These are phyloP conservation scores for Drosophila greeni DNA, from an alignment of 2,888 invertebrate genomes.

Conservation along the genomic window DNA sequence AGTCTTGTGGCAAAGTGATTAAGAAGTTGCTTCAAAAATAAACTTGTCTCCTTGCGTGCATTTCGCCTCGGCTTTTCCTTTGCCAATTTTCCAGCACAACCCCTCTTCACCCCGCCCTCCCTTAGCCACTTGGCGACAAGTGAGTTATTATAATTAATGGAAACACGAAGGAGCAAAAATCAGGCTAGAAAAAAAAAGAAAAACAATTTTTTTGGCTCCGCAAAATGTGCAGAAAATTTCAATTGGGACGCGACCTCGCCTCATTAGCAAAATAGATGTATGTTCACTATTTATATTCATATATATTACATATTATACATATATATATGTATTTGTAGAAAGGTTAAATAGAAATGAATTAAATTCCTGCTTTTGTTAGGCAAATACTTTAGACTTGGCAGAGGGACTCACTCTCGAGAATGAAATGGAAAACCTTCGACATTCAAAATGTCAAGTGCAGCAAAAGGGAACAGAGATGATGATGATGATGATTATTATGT, in stretches of 20 bases:
- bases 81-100: not conserved
- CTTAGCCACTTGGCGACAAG: slow-evolving; percentile 14
- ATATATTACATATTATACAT: not conserved
- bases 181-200: not conserved
- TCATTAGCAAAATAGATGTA: slow-evolving; percentile 25
- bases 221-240: slow-evolving; percentile 23
- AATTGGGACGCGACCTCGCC: slow-evolving; percentile 28
- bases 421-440: slow-evolving; percentile 24
- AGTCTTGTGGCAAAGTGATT: not conserved
- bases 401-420: not conserved
- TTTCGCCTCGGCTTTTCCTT: slow-evolving; percentile 4
- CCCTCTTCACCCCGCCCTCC: not conserved
- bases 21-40: slow-evolving; percentile 5
- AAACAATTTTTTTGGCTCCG: slow-evolving; percentile 6
- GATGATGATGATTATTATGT: not conserved
- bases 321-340: not conserved
- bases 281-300: not conserved
- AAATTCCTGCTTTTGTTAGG: slow-evolving; percentile 15
- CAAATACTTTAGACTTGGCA: slow-evolving; percentile 20
- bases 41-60: slow-evolving; percentile 31
- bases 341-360: slow-evolving; percentile 14
- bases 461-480: not conserved
- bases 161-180: slow-evolving; percentile 3
- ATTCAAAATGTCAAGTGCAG: slow-evolving; percentile 31
- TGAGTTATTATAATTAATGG: slow-evolving; percentile 36